Percentiles rank a stretch among this genome's conserved stretches.
These are phyloP conservation scores for Dicranocentrus wangi DNA, from an alignment of 2,888 invertebrate genomes.

Conservation along the genomic window DNA sequence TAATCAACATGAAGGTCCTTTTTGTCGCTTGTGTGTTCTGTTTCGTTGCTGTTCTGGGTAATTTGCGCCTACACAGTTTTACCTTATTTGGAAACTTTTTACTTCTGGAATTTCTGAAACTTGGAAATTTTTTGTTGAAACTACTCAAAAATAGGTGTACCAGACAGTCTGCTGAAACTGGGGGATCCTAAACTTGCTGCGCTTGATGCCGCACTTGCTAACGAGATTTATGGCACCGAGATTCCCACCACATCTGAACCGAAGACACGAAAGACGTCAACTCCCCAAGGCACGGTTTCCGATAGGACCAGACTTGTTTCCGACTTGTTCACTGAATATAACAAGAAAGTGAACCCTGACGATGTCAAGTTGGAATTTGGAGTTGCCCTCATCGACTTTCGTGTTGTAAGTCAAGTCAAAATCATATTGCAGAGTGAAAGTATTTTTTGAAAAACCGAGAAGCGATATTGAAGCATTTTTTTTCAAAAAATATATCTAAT, in stretches of 20 bases:
- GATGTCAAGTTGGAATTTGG: constrained; percentile 57
- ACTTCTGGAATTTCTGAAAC: too few relatives aligned
- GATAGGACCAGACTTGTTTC: constrained; percentile 56
- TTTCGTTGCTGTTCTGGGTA: constrained; percentile 21
- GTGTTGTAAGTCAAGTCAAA: constrained; percentile 66
- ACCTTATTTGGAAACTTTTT: too few relatives aligned
- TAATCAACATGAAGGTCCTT: constrained; percentile 16
- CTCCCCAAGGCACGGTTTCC: constrained; percentile 20
- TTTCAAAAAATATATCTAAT: too few relatives aligned
- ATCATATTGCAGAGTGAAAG: too few relatives aligned
- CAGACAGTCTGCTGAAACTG: too few relatives aligned
- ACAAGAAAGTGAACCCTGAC: constrained; percentile 61
- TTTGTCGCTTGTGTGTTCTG: background rate
- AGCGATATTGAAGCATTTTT: too few relatives aligned
- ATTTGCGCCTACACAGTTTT: background rate
- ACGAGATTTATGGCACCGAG: background rate
- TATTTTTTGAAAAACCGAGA: too few relatives aligned
- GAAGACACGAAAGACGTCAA: background rate
- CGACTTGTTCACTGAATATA: constrained; percentile 56
- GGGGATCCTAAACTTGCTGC: too few relatives aligned
- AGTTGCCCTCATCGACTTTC: constrained; percentile 52
- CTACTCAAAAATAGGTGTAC: too few relatives aligned
- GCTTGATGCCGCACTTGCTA: too few relatives aligned
- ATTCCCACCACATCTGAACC: background rate
- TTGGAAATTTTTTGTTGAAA: too few relatives aligned